phyloP scores from a whole-genome alignment of 1,140 invertebrate species.

The Bombus superbus region DNA sequence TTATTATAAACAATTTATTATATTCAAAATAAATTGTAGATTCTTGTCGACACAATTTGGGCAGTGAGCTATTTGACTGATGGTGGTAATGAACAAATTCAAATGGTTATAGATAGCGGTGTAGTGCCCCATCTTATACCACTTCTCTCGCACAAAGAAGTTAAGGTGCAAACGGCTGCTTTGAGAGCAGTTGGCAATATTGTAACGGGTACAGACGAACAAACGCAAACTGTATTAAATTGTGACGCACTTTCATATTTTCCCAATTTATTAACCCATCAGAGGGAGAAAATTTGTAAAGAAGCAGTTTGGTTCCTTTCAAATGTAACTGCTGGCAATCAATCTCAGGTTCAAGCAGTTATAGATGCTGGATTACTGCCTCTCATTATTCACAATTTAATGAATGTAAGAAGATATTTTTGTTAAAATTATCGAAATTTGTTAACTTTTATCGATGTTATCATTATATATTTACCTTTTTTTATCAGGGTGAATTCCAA shows the following conservation, averaged over 20 bases:
- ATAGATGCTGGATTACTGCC: slow-evolving; percentile 97
- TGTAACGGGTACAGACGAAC: slow-evolving; percentile 99
- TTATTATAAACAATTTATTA: neutral
- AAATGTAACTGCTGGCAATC: slow-evolving; percentile 99
- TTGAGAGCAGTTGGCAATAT: slow-evolving; percentile 99
- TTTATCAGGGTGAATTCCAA: slow-evolving; percentile 96
- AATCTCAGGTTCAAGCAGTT: slow-evolving; percentile 97
- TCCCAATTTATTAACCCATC: slow-evolving; percentile 93
- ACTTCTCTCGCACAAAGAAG: slow-evolving; percentile 96
- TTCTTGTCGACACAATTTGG: slow-evolving; percentile 99
- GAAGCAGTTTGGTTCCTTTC: slow-evolving; percentile 99
- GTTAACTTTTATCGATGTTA: neutral
- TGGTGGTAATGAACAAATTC: slow-evolving; percentile 99
- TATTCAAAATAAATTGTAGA: slow-evolving; percentile 83
- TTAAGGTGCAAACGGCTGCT: slow-evolving; percentile 98
- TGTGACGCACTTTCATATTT: slow-evolving; percentile 95
- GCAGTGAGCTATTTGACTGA: slow-evolving; percentile 99
- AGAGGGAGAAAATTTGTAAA: slow-evolving; percentile 93
- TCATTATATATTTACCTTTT: slow-evolving; percentile 50
- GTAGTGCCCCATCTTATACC: slow-evolving; percentile 98
- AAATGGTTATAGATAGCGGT: slow-evolving; percentile 98
- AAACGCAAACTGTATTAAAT: slow-evolving; percentile 90
- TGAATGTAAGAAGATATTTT: slow-evolving; percentile 81
- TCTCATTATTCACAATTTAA: slow-evolving; percentile 95
- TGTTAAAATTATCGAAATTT: neutral